phyloP scores from a whole-genome alignment of 53 echinoderm and acorn worm species.

The Holothuria leucospilota region DNA sequence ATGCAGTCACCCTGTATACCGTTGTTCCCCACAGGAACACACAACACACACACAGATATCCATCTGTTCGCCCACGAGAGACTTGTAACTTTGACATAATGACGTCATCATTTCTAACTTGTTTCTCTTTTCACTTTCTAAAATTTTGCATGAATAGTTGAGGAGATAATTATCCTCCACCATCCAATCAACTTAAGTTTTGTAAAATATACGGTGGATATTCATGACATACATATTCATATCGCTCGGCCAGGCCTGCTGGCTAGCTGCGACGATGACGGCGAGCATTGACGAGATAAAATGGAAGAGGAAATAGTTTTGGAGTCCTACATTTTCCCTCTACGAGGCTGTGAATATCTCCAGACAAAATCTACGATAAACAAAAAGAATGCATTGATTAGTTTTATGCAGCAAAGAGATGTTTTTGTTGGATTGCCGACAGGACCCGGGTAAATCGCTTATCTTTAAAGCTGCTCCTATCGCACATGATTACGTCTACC shows the following conservation, averaged over 20 bases:
- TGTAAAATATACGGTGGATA: not conserved
- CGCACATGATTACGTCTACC: not conserved
- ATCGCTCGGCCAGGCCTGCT: too few relatives aligned
- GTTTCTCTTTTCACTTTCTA: too few relatives aligned
- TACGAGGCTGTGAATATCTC: not conserved
- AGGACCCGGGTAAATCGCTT: not conserved
- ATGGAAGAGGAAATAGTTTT: not conserved
- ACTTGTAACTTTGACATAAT: not conserved
- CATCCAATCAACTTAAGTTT: too few relatives aligned
- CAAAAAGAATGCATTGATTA: not conserved
- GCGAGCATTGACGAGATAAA: too few relatives aligned
- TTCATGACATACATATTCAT: too few relatives aligned
- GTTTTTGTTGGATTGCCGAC: too few relatives aligned
- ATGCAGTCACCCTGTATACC: too few relatives aligned
- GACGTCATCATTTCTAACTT: too few relatives aligned
- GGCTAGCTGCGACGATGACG: too few relatives aligned
- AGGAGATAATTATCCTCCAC: not conserved
- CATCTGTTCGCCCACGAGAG: too few relatives aligned
- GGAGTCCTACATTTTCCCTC: not conserved
- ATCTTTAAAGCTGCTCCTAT: not conserved
- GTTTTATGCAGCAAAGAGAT: not conserved
- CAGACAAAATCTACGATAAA: not conserved
- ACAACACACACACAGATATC: too few relatives aligned
- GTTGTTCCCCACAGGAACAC: too few relatives aligned
- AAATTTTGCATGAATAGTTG: not conserved